A percentile compares a stretch with the other conserved stretches of the same genome.
These are phyloP conservation scores for Pogonomyrmex barbatus DNA, from an alignment of 1,140 invertebrate genomes.

Conservation along the genomic window DNA sequence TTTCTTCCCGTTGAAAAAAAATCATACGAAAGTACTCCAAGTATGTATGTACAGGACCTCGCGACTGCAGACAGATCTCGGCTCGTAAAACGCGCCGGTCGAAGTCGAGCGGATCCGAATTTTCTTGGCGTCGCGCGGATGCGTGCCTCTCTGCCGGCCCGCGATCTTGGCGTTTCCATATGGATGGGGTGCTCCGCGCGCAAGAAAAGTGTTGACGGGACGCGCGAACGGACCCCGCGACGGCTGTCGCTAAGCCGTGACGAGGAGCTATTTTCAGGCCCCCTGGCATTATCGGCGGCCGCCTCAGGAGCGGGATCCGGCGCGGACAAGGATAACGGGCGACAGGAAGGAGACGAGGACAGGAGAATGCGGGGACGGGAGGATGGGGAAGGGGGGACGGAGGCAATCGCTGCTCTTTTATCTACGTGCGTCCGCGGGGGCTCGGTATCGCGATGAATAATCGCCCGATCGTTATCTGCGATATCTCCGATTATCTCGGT, in stretches of 20 bases:
- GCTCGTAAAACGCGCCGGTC: not conserved
- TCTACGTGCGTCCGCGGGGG: too few species aligned
- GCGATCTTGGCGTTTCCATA: not conserved
- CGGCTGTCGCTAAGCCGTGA: constrained; percentile 61
- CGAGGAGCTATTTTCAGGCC: constrained; percentile 79
- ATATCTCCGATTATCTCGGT: constrained; percentile 64
- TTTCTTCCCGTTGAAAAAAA: not conserved
- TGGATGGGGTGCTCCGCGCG: not conserved
- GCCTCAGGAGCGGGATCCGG: constrained; percentile 1
- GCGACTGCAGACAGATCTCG: not conserved
- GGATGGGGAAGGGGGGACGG: not conserved
- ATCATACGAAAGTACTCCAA: not conserved
- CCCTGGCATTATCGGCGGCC: constrained; percentile 63
- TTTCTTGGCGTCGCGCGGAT: not conserved
- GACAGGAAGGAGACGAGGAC: too few species aligned
- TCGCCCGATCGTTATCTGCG: constrained; percentile 48
- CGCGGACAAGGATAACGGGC: constrained; percentile 21
- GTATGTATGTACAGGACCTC: not conserved
- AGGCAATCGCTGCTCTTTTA: not conserved
- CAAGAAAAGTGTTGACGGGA: not conserved
- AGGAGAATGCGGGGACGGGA: too few species aligned
- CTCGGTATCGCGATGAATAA: constrained; percentile 47
- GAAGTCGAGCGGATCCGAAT: not conserved
- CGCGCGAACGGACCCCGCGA: constrained; percentile 33
- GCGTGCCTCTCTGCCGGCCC: too few species aligned